These are phyloP conservation scores for Holocentrus rufus DNA, from an alignment of 2,797 vertebrate species.

Conservation along the genomic window DNA sequence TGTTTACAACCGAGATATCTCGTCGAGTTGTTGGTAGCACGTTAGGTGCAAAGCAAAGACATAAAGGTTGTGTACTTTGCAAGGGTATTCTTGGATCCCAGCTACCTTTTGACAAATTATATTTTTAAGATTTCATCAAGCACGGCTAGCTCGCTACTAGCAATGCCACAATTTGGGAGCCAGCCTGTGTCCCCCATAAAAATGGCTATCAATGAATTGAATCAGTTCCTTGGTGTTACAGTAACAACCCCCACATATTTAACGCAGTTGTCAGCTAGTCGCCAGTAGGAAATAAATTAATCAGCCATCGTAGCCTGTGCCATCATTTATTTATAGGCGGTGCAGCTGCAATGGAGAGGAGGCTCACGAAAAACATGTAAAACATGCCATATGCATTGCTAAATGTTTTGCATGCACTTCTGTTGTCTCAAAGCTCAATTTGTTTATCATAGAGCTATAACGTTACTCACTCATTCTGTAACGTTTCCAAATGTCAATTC, in stretches of 20 bases:
- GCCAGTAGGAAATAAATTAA: background rate
- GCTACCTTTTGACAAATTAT: background rate
- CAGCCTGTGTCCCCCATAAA: slow-evolving; percentile 51
- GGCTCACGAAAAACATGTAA: slow-evolving; percentile 35
- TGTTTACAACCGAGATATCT: slow-evolving; percentile 33
- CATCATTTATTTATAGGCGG: slow-evolving; percentile 27
- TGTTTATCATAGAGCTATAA: slow-evolving; percentile 14
- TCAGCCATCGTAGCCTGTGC: background rate
- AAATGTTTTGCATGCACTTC: slow-evolving; percentile 42
- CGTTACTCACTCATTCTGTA: background rate
- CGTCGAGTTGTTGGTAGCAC: slow-evolving; percentile 29
- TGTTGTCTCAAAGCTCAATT: background rate
- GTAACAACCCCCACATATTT: slow-evolving; percentile 7
- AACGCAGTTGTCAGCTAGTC: background rate
- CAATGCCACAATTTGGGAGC: slow-evolving; percentile 45
- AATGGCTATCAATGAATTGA: slow-evolving; percentile 59
- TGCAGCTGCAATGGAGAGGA: slow-evolving; percentile 28
- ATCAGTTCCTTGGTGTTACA: slow-evolving; percentile 34
- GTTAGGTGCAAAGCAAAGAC: slow-evolving; percentile 14
- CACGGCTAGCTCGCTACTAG: slow-evolving; percentile 60
- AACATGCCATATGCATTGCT: slow-evolving; percentile 24
- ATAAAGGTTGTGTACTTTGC: background rate
- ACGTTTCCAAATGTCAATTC: background rate
- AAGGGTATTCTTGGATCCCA: background rate
- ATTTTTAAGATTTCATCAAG: slow-evolving; percentile 26